Base-by-base conservation (phyloP, 2,113 vertebrate species). In the Brachyhypopomus gauderio region DNA sequence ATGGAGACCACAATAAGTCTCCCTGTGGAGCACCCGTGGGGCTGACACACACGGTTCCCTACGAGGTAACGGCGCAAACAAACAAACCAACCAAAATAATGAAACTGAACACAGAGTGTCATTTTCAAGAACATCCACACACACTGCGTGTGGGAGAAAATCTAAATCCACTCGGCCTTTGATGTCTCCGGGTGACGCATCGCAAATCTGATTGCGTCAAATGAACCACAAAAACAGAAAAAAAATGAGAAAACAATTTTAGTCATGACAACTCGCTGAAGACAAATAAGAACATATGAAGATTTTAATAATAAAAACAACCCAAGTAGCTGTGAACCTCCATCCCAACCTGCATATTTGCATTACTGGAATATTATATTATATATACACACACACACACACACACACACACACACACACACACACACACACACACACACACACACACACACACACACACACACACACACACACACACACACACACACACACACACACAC, bases 1-100 rank as follows among this genome's bases (percentile, higher is more conserved):
- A 64, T 72, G 36, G 88, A 87, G 89, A 89, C 87, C 82, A 88
- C 88, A 91, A 90, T 86, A 88, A 83, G 75, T 59, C 76, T 89
- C 88, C 91, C 89, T 66, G 76, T 83, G 88, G 90, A 82, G 88
- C 75, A 77, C 64, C 81, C 58, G 85, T 84, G 77, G 86, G 38
- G 82, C 80, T 67, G 48, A 77, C 84, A 69, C 60, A 67, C 85
- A 86, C 88, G 88, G 79, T 73, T 82, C 60, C 81, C 84, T 85
- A 59, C 84, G 78, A 69, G 76, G 72, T 25, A 56, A 45, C 75
- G 3, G 25, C 25, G 0, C 9, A 70, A 70, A 70, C 11, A 27
- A 66, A 66, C 23, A 8, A 27, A 30, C 23, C 5, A 30, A 75
- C 34, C 38, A 52, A 8, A 78, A 75, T 82, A 22, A 52, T 55